Conservation (phyloP, 1,140 invertebrate species). For the Orchestia grillus region DNA sequence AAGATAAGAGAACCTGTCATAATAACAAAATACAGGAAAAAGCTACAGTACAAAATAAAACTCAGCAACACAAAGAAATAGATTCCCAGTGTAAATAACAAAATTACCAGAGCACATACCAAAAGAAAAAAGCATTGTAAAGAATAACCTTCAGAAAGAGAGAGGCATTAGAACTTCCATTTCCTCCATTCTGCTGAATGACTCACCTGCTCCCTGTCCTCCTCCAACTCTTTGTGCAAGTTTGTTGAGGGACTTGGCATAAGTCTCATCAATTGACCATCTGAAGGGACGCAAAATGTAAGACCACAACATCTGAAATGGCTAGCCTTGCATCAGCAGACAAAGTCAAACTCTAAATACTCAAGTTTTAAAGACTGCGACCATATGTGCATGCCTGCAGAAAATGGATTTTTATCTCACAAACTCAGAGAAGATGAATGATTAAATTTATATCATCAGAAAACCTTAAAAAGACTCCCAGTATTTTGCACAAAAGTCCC, state of each 20-base stretch:
- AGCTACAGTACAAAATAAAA: too few species aligned
- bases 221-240: slow-evolving; percentile 82
- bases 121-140: neutral
- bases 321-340: neutral
- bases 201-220: neutral
- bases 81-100: neutral
- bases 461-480: too few species aligned
- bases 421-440: too few species aligned
- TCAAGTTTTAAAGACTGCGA: neutral
- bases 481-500: too few species aligned
- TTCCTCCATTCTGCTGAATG: neutral
- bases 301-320: neutral
- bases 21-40: too few species aligned
- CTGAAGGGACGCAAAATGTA: slow-evolving; percentile 67
- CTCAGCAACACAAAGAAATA: neutral
- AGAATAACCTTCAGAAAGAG: neutral
- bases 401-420: too few species aligned
- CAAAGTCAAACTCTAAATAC: neutral
- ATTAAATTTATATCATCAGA: too few species aligned
- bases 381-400: too few species aligned
- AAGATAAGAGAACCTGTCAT: too few species aligned
- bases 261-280: slow-evolving; percentile 87
- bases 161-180: neutral
- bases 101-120: neutral
- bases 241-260: slow-evolving; percentile 87